Evolutionary conservation across 2,888 invertebrate genomes (phyloP).

Genomic region (Ichneumoninae sp.): DNA sequence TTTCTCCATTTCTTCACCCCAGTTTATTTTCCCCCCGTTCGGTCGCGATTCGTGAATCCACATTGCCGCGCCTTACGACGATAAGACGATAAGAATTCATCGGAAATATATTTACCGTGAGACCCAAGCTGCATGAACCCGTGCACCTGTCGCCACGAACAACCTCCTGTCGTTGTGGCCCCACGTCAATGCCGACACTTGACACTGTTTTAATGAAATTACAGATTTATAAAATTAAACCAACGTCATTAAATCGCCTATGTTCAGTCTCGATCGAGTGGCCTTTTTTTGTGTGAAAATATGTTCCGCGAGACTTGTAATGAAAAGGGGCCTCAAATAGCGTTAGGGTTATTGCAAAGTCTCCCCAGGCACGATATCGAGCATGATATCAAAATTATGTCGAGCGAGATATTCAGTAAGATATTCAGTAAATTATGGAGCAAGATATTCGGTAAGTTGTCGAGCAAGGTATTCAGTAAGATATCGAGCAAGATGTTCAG

Average conservation of each 20-base stretch:
- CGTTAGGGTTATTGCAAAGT: too few species aligned
- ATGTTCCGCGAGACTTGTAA: background rate
- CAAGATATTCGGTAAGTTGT: too few species aligned
- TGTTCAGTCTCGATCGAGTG: conserved; percentile 13
- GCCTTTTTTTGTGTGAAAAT: background rate
- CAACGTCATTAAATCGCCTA: background rate
- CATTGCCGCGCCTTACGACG: conserved; percentile 18
- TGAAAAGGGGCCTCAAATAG: background rate
- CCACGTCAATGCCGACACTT: conserved; percentile 98
- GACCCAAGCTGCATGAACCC: conserved; percentile 97
- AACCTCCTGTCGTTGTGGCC: conserved; percentile 98
- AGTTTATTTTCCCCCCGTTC: background rate
- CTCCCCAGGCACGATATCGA: too few species aligned
- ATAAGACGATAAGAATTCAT: background rate
- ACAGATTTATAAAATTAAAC: conserved; percentile 24
- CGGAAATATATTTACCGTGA: conserved; percentile 85
- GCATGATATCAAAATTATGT: too few species aligned
- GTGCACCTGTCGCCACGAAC: conserved; percentile 96
- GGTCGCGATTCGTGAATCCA: conserved; percentile 24
- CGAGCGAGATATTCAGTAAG: too few species aligned
- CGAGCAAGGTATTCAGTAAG: too few species aligned
- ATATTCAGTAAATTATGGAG: too few species aligned
- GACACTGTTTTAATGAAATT: conserved; percentile 85
- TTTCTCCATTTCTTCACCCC: conserved; percentile 16
- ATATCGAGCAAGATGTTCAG: too few species aligned